These are phyloP conservation scores for Caenorhabditis sinica DNA, from an alignment of 2,888 invertebrate genomes.

Conservation along the genomic window DNA sequence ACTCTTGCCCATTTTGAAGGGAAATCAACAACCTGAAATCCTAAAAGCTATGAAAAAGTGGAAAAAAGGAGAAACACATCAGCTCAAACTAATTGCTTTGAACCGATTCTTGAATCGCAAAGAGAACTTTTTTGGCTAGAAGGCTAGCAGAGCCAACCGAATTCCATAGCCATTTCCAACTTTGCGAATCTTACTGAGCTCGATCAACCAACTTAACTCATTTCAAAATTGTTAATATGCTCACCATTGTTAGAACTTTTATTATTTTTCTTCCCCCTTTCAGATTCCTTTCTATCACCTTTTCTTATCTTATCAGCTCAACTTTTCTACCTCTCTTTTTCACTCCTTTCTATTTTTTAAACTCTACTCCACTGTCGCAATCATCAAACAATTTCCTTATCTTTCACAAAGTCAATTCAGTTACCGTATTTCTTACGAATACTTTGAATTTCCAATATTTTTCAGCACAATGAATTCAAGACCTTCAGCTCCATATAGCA, in stretches of 20 bases:
- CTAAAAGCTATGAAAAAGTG: too few relatives aligned
- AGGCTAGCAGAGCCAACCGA: too few relatives aligned
- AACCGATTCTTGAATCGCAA: too few relatives aligned
- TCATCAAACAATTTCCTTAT: constrained; percentile 30
- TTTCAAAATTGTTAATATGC: too few relatives aligned
- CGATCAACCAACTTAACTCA: too few relatives aligned
- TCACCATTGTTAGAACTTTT: neutral
- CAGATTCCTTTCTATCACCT: constrained; percentile 4
- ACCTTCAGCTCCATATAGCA: constrained; percentile 22
- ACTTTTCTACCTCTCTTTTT: neutral
- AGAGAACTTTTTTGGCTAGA: too few relatives aligned
- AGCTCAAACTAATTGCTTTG: too few relatives aligned
- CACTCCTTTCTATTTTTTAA: constrained; percentile 18
- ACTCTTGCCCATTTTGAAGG: too few relatives aligned
- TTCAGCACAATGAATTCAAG: constrained; percentile 12
- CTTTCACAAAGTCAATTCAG: constrained; percentile 7
- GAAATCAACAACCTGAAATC: too few relatives aligned
- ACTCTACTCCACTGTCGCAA: constrained; percentile 1
- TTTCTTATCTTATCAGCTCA: constrained; percentile 34
- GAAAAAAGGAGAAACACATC: too few relatives aligned
- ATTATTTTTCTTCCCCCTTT: neutral
- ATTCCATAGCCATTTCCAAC: too few relatives aligned
- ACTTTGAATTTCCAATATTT: neutral
- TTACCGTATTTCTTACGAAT: constrained; percentile 13
- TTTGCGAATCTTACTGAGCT: too few relatives aligned